Evolutionary conservation across 2,888 invertebrate species (phyloP).

Genomic region (Tridacna gigas): DNA sequence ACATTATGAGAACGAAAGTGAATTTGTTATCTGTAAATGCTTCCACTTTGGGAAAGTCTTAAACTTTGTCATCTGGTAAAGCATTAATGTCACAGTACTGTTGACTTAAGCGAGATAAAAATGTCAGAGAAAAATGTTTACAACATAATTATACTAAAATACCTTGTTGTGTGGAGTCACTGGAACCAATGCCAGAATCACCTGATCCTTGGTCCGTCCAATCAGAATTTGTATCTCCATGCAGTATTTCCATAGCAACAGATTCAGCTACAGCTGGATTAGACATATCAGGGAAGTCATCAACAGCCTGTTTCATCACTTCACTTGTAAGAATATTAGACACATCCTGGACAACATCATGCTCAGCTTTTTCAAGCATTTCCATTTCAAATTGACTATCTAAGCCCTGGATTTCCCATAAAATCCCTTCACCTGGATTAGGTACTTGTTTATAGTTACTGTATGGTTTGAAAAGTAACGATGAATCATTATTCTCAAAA

Average conservation of each 20-base stretch:
- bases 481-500: background rate
- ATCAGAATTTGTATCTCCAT: slow-evolving; percentile 11
- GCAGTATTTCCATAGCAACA: slow-evolving; percentile 41
- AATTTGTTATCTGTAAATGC: too few relatives aligned
- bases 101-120: background rate
- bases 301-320: slow-evolving; percentile 77
- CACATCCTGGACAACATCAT: slow-evolving; percentile 7
- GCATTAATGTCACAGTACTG: too few relatives aligned
- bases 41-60: too few relatives aligned
- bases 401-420: background rate
- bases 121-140: background rate
- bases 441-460: background rate
- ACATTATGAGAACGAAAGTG: too few relatives aligned
- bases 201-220: slow-evolving; percentile 51
- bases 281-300: slow-evolving; percentile 67
- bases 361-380: background rate
- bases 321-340: slow-evolving; percentile 66
- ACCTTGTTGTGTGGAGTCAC: slow-evolving; percentile 54
- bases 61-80: too few relatives aligned
- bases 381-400: background rate
- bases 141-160: background rate
- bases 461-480: background rate
- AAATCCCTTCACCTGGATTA: background rate
- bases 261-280: slow-evolving; percentile 48
- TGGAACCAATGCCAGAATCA: slow-evolving; percentile 50